Percentiles rank a stretch among this genome's conserved stretches.
Evolutionary conservation across 2,888 invertebrate species (phyloP).

Genomic region (Glaucopsyche alexis): DNA sequence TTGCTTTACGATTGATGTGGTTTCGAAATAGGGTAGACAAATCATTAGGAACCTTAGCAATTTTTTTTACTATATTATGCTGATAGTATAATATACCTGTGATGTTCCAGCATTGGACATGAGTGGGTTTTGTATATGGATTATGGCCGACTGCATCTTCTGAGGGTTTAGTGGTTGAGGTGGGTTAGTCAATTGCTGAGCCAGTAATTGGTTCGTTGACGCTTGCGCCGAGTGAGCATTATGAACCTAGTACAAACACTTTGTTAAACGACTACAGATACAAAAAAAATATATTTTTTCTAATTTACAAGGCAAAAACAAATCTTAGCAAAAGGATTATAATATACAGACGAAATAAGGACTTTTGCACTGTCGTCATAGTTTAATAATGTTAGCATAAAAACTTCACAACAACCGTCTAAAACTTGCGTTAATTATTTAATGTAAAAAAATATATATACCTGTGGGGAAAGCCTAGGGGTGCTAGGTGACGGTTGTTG

Average conservation of each 20-base stretch:
- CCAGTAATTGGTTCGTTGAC: slow-evolving; percentile 72
- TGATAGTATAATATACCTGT: slow-evolving; percentile 51
- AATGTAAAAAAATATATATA: slow-evolving; percentile 40
- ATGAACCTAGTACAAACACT: slow-evolving; percentile 43
- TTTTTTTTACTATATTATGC: not conserved
- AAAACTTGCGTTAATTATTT: not conserved
- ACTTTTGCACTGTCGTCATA: not conserved
- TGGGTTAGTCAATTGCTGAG: slow-evolving; percentile 75
- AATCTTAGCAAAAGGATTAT: not conserved
- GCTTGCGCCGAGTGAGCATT: slow-evolving; percentile 58
- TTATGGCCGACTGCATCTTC: slow-evolving; percentile 75
- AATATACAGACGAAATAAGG: not conserved
- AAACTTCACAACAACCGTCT: not conserved
- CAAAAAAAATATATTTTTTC: slow-evolving; percentile 13
- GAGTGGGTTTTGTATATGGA: slow-evolving; percentile 75
- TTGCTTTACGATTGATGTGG: too few relatives aligned
- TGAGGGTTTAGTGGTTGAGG: slow-evolving; percentile 75
- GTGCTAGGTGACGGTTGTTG: slow-evolving; percentile 71
- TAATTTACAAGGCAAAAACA: not conserved
- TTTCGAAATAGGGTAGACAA: too few relatives aligned
- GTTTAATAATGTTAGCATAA: not conserved
- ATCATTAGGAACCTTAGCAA: not conserved
- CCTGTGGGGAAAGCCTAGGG: slow-evolving; percentile 69
- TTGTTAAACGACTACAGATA: slow-evolving; percentile 1
- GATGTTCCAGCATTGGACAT: slow-evolving; percentile 67